Base-by-base conservation (phyloP, 1,140 invertebrate genomes). In the Harpegnathos saltator region DNA sequence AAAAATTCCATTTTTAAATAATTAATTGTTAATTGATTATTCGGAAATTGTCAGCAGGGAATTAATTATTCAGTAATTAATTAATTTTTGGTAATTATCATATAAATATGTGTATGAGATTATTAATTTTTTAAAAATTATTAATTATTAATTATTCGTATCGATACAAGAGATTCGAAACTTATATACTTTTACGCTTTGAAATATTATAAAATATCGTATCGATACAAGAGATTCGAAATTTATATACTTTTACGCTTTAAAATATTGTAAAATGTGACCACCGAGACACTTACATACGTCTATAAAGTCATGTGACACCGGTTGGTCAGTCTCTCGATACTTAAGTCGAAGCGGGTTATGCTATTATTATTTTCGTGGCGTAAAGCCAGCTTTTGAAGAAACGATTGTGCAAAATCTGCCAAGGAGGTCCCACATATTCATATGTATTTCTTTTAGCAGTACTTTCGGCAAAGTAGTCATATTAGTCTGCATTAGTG, bases 331-430 rank as follows among this genome's bases (percentile, higher is more conserved):
- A n/a, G n/a, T n/a, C 17, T 12, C 33, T 15, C 56, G 33, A 33
- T 15, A 26, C 44, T 22, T 29, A 17, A 52, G 69, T 62, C 78
- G 56, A 81, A 83, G 48, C 75, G 24, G 63, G 84, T 29, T 61
- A 66, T 71, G 85, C 90, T 92, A 92, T 91, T 90, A 89, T 91
- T 91, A 85, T 91, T 90, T 87, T 74, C 84, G 69, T 92, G 91
- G 91, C 91, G 62, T 59, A 48, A 63, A 61, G 89, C 91, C 90
- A 92, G 73, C 73, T 77, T 44, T 87, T 82, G 24, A 56, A 78
- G 58, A 81, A 85, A 87, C 48, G 58, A 65, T 44, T 19, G 24
- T 63, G 77, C 68, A 84, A 90, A 85, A 90, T 86, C 62, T 50
- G 52, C 62, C 69, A 12, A 56, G 14, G 44, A 56, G 54, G 24